Base-by-base conservation (phyloP, 2,113 vertebrate species). In the Halichoeres trimaculatus region DNA sequence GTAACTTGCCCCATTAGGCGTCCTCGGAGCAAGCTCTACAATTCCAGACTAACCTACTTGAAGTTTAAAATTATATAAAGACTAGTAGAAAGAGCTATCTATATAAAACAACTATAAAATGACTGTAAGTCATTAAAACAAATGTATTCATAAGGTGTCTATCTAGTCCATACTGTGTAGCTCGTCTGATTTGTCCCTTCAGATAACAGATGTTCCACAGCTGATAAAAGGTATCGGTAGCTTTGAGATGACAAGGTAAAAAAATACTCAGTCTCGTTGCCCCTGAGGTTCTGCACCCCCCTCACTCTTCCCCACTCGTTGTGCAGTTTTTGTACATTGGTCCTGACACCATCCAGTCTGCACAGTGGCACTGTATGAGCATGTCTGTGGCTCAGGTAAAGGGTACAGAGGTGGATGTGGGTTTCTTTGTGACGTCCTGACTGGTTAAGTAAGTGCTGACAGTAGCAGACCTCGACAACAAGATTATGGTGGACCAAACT, bases 261-360 rank as follows among this genome's bases (percentile, higher is more conserved):
- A 80, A 55, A 70, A 80, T 65, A 4, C 16, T 12, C 19, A 41
- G 11, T 50, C 50, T 54, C 30, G 22, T 8, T 26, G 43, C 52
- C 54, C 20, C 52, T 0, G 1, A 58, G 74, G 75, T 82, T 86
- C 70, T 87, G 80, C 43, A 19, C 58, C 80, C 77, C 80, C 77
- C 66, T 48, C 23, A 10, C 76, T 74, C 34, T 40, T 65, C 70
- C 72, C 41, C 57, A 34, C 61, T 87, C 67, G 57, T 80, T 86
- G 87, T 86, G 87, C 84, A 82, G 62, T 81, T 61, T 63, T 75
- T 80, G 41, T 83, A 87, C 80, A 81, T 76, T 78, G 76, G 78
- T 88, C 84, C 86, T 84, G 71, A 80, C 41, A 52, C 41, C 67
- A 53, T 86, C 80, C 68, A 61, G 78, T 55, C 67, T 70, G 66